phyloP scores from a whole-genome alignment of 2,888 invertebrate genomes.

The Lacanobia wlatinum region DNA sequence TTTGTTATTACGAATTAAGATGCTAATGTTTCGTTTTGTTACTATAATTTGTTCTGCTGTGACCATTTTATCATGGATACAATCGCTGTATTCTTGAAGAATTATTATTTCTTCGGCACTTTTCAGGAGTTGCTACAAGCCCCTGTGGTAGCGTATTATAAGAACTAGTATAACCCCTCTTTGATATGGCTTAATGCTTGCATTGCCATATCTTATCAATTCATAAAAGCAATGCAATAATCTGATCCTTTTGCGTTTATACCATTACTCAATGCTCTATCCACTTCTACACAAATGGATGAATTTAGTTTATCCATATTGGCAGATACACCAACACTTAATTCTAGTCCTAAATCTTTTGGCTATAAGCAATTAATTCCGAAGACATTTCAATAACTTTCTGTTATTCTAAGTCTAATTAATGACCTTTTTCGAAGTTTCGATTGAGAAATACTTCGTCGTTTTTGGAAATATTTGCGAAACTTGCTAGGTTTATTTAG shows the following conservation, averaged over 20 bases:
- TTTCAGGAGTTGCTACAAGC: neutral
- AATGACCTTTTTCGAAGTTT: constrained; percentile 14
- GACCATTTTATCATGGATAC: neutral
- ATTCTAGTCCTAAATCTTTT: constrained; percentile 19
- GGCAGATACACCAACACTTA: neutral
- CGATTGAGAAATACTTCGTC: constrained; percentile 19
- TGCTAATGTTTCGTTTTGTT: constrained; percentile 33
- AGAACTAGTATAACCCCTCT: constrained; percentile 11
- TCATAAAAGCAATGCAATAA: constrained; percentile 33
- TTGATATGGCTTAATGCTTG: constrained; percentile 25
- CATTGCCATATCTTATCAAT: constrained; percentile 51
- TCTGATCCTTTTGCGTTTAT: constrained; percentile 18
- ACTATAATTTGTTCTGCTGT: constrained; percentile 9
- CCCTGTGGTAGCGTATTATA: neutral
- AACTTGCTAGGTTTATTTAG: constrained; percentile 34
- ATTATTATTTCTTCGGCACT: neutral
- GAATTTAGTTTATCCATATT: constrained; percentile 33
- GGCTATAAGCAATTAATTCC: constrained; percentile 43
- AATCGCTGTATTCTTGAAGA: neutral
- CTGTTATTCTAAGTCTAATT: constrained; percentile 28
- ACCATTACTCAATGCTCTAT: constrained; percentile 14
- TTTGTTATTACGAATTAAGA: constrained; percentile 19
- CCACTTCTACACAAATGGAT: neutral
- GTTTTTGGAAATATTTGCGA: constrained; percentile 27
- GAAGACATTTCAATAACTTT: constrained; percentile 8